Base-by-base conservation (phyloP, 2,113 vertebrate genomes). In the Alligator sinensis region DNA sequence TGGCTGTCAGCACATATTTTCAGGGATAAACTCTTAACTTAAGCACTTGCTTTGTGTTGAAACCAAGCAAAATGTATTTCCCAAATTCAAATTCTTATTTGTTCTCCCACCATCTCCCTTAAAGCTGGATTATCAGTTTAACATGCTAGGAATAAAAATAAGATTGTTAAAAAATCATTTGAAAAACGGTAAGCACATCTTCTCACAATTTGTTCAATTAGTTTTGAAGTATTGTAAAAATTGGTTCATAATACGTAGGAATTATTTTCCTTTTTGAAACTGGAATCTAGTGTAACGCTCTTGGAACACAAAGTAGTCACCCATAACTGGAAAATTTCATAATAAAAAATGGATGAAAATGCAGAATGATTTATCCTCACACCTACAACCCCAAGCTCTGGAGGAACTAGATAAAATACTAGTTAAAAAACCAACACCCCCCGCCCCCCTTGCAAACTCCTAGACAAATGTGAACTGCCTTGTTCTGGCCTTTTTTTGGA, bases 1-100 rank as follows among this genome's bases (percentile, higher is more conserved):
- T 12, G 24, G 25, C 87, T 72, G 77, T 88, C 64, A 94, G 38
- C 55, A 72, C 91, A 5, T 70, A 77, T 92, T 89, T 96, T 92
- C 6, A 57, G 72, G 22, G 9, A 11, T 28, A 92, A 87, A 90
- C 62, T 24, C 85, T 47, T 47, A 85, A 55, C 27, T 38, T 72
- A 87, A 94, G 60, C 2, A 5, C 80, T 86, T 82, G 6, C 89
- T 60, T 62, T 86, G 9, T 9, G 13, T 58, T 25, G 76, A 86
- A 91, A 89, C 30, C 54, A 66, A 88, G 4, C 70, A 85, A 61
- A 79, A 63, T 68, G 28, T 24, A 6, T 24, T 38, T 87, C 24
- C 17, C 28, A 27, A 47, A 66, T 27, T 9, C 79, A 68, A 57
- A 70, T 84, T 15, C n/a, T 58, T 47, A 54, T 59, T 72, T n/a